Evolutionary conservation across 2,113 vertebrate species (phyloP).

Genomic region (Oceanites oceanicus): DNA sequence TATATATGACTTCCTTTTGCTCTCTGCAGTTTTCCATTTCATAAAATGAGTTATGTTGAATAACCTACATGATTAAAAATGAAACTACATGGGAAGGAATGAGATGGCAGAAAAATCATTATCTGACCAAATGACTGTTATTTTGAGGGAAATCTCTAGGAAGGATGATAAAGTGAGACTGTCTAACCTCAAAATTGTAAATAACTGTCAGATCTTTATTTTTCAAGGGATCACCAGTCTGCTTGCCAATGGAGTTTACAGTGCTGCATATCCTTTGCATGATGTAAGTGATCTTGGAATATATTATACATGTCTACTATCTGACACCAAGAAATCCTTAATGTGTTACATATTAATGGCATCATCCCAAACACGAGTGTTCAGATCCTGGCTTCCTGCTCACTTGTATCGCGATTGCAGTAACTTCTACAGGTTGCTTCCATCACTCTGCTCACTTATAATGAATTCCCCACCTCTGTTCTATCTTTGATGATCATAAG

Average conservation of each 20-base stretch:
- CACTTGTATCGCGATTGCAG: neutral
- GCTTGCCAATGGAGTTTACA: constrained; percentile 90
- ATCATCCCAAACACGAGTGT: neutral
- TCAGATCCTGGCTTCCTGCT: neutral
- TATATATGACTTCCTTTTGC: constrained; percentile 62
- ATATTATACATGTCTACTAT: neutral
- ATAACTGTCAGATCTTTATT: constrained; percentile 39
- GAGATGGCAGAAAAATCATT: constrained; percentile 49
- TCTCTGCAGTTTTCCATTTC: constrained; percentile 64
- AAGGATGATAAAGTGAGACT: neutral
- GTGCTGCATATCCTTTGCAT: constrained; percentile 88
- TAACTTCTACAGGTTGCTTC: neutral
- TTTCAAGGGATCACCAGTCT: constrained; percentile 92
- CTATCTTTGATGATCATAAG: neutral
- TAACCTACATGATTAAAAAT: constrained; percentile 60
- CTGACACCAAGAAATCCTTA: neutral
- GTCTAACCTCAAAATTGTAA: neutral
- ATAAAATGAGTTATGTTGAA: constrained; percentile 55
- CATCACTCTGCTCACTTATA: neutral
- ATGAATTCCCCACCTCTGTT: neutral
- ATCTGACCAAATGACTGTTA: constrained; percentile 41
- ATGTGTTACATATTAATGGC: neutral
- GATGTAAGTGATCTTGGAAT: constrained; percentile 84
- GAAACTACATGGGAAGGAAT: constrained; percentile 35
- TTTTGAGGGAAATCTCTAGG: constrained; percentile 47